Evolutionary conservation across 2,797 vertebrate genomes (phyloP).

Genomic region (Anguilla obscura): DNA sequence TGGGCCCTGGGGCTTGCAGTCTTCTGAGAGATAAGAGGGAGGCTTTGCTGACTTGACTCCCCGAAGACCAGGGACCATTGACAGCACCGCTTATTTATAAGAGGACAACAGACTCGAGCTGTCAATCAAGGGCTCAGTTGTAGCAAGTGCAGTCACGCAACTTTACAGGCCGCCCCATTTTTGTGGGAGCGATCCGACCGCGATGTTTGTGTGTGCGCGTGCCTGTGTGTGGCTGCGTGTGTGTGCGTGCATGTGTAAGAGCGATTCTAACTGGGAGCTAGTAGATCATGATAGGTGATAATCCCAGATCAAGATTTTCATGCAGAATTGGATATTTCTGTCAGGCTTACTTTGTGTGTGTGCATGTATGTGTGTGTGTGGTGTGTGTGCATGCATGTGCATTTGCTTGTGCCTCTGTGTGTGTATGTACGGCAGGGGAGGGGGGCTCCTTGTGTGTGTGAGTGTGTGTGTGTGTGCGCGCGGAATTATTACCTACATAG

Average conservation of each 20-base stretch:
- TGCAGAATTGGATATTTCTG: no score
- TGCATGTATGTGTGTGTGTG: no score
- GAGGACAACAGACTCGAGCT: conserved; percentile 31
- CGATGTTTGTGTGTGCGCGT: neutral
- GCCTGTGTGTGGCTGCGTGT: neutral
- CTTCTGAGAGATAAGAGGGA: conserved; percentile 20
- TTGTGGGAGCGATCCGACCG: neutral
- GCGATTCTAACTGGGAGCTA: no score
- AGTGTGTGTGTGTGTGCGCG: neutral
- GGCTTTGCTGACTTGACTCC: conserved; percentile 6
- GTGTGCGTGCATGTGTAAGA: neutral
- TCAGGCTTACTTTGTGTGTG: no score
- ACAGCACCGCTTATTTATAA: conserved; percentile 23
- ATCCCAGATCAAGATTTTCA: no score
- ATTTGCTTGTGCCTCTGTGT: neutral
- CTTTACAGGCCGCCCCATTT: conserved; percentile 7
- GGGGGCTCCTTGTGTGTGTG: no score
- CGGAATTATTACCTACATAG: neutral
- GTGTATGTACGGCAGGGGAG: no score
- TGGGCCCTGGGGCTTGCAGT: conserved; percentile 23
- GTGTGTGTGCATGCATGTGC: neutral
- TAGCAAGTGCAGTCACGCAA: conserved; percentile 34
- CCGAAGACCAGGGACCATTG: conserved; percentile 16
- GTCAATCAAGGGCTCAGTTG: conserved; percentile 32
- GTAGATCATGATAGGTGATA: no score